Evolutionary conservation across 1,140 invertebrate genomes (phyloP).

Genomic region (Anagrus nilaparvatae): DNA sequence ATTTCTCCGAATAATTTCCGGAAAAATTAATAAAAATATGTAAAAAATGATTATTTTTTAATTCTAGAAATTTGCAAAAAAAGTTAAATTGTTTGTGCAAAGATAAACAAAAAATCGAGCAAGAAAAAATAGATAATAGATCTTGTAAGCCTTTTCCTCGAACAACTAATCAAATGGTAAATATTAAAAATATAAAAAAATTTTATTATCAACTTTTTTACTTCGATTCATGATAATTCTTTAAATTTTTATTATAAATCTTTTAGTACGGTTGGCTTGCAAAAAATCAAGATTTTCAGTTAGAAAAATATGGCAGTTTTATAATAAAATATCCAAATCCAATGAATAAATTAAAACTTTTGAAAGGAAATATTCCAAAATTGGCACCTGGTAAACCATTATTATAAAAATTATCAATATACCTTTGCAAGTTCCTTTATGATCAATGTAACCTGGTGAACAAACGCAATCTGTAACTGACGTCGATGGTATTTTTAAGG

Average conservation of each 20-base stretch:
- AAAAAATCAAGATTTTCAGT: conserved; percentile 24
- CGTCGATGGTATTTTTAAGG: conserved; percentile 40
- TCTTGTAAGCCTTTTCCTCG: conserved; percentile 20
- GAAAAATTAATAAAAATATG: too few species aligned
- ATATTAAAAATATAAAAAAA: neutral
- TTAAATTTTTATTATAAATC: neutral
- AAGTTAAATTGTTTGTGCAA: conserved; percentile 18
- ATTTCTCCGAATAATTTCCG: too few species aligned
- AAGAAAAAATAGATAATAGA: conserved; percentile 17
- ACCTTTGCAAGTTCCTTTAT: conserved; percentile 45
- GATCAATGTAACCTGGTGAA: conserved; percentile 43
- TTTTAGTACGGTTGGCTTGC: conserved; percentile 29
- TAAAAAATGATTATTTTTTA: neutral
- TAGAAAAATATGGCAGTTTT: conserved; percentile 24
- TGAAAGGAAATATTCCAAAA: conserved; percentile 20
- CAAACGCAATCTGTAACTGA: conserved; percentile 49
- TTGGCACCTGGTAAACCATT: conserved; percentile 20
- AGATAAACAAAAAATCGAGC: conserved; percentile 7
- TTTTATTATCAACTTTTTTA: neutral
- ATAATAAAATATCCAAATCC: conserved; percentile 20
- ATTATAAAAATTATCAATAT: conserved; percentile 7
- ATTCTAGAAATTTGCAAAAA: conserved; percentile 16
- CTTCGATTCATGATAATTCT: conserved; percentile 1
- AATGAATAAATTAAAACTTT: conserved; percentile 14
- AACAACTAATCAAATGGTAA: conserved; percentile 21